A percentile compares a stretch with the other conserved stretches of the same genome.
phyloP scores from a whole-genome alignment of 1,140 invertebrate genomes.

The Grapholita molesta region DNA sequence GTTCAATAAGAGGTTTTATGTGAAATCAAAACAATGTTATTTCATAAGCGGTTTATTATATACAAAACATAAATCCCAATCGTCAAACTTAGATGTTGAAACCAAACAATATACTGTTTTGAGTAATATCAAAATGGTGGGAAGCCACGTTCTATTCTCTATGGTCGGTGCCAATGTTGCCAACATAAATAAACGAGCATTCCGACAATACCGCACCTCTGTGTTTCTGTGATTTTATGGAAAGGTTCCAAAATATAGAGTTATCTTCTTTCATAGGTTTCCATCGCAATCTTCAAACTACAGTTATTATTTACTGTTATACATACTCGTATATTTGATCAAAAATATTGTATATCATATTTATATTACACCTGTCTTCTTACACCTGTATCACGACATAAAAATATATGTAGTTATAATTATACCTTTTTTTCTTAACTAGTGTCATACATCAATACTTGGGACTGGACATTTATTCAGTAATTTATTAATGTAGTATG shows the following conservation, averaged over 20 bases:
- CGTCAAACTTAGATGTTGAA: not conserved
- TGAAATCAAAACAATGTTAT: no score
- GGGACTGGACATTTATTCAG: no score
- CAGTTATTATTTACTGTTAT: not conserved
- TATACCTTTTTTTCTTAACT: no score
- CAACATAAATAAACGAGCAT: constrained; percentile 1
- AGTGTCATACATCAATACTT: no score
- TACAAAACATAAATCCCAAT: not conserved
- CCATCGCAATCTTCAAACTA: not conserved
- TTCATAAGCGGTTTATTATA: no score
- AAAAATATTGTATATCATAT: no score
- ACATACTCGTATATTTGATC: not conserved
- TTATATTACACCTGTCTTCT: no score
- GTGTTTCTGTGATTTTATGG: constrained; percentile 2
- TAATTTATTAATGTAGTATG: no score
- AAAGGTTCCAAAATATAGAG: constrained; percentile 6
- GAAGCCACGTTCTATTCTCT: not conserved
- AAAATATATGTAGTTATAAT: no score
- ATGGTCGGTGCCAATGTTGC: not conserved
- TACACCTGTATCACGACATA: no score
- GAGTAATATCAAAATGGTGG: not conserved
- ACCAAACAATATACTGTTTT: not conserved
- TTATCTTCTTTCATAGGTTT: not conserved
- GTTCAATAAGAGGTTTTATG: no score
- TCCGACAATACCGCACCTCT: not conserved